Percentiles rank a stretch among this genome's conserved stretches.
These are phyloP conservation scores for Anseranas semipalmata DNA, from an alignment of 2,113 vertebrate genomes.

Conservation along the genomic window DNA sequence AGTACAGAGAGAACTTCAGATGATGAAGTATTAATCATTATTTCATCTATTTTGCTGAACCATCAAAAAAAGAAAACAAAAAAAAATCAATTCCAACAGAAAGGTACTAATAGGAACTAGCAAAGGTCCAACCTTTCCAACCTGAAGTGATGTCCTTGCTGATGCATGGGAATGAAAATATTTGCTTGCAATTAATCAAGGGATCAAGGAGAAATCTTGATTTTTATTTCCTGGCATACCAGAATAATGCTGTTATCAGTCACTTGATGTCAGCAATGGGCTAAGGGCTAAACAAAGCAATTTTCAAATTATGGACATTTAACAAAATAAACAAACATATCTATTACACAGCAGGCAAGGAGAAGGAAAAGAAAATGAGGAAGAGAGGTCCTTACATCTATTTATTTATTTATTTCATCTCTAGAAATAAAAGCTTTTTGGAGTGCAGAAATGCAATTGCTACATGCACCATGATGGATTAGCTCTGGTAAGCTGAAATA, in stretches of 20 bases:
- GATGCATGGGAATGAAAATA: conserved; percentile 48
- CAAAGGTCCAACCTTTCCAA: conserved; percentile 18
- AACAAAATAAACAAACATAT: conserved; percentile 63
- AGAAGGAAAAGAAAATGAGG: conserved; percentile 22
- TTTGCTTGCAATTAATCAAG: conserved; percentile 62
- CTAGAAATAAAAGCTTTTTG: conserved; percentile 57
- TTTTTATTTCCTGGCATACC: conserved; percentile 2
- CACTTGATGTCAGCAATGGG: conserved; percentile 48
- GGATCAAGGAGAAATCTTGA: conserved; percentile 56
- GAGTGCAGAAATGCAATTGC: conserved; percentile 56
- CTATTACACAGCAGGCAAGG: not conserved
- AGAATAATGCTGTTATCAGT: conserved; percentile 35
- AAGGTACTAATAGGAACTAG: conserved; percentile 20
- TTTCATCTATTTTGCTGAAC: conserved; percentile 60
- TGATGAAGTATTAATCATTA: conserved; percentile 68
- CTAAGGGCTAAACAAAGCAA: conserved; percentile 62
- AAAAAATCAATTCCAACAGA: not conserved
- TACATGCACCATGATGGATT: conserved; percentile 71
- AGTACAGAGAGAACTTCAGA: conserved; percentile 45
- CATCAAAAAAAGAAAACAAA: not conserved
- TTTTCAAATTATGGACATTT: conserved; percentile 69
- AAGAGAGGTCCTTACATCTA: conserved; percentile 17
- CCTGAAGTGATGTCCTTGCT: conserved; percentile 14
- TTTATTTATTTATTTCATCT: conserved; percentile 73
- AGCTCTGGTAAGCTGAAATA: conserved; percentile 61